Base-by-base conservation (phyloP, 2,113 vertebrate species). In the Rhagologus leucostigma region DNA sequence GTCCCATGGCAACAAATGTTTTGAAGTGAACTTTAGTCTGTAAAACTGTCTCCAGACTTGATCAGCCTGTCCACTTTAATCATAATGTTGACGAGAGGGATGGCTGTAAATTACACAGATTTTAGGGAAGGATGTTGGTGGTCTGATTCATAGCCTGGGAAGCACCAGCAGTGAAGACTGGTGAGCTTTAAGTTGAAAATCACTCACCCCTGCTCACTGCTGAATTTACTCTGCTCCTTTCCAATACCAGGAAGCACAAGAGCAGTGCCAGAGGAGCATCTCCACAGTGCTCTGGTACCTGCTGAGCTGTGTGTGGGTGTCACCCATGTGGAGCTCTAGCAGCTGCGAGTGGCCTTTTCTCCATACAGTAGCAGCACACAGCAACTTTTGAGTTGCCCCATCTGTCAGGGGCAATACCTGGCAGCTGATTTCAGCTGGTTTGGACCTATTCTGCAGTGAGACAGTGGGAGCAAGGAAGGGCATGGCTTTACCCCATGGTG, bases 321-420 rank as follows among this genome's bases (percentile, higher is more conserved):
- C 17, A 49, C 2, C 7, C 2, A 0, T 17, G 47, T 2, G 4
- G n/a, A 78, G 30, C 6, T 19, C 21, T 41, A 24, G 49, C 16
- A 53, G 52, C 16, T 1, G 0, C 5, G 10, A 16, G 1, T 55
- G 49, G 35, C 57, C 44, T 44, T 67, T 55, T 3, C 6, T 26
- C 26, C 0, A 0, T 17, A 26, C 41, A 9, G 26, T 7, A 17
- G 29, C 4, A 3, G 12, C 16, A 56, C 16, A 33, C 8, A 52
- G 18, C 12, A 49, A 39, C 13, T 81, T 69, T 39, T 5, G 3
- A 26, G 30, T 16, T 75, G 32, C 6, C 17, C 32, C 10, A 18
- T 26, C 30, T 39, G 32, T n/a, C n/a, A n/a, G n/a, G n/a, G n/a
- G n/a, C n/a, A 53, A 52, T 16, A 23, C 10, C 27, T 23, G 23